Evolutionary conservation across 2,113 vertebrate species (phyloP), one percentile per base, ranked within the genome.

Genomic region (Daphoenositta chrysoptera): DNA sequence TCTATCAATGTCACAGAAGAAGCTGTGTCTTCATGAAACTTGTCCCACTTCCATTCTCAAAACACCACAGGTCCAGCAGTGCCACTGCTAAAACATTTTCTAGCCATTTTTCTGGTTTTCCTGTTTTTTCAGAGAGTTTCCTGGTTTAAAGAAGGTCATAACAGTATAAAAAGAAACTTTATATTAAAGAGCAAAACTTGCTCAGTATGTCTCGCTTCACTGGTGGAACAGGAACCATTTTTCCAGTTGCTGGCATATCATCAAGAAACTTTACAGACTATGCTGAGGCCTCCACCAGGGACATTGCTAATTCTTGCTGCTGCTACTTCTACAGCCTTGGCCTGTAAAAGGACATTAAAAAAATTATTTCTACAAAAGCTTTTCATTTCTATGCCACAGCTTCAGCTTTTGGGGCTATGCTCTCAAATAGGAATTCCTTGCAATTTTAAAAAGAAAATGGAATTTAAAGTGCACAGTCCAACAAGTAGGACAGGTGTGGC

Each of bases 101-200:
- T 40, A 54, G 26, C 3, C 9, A 28, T 35, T 79, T 73, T 65
- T 37, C 50, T 45, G 21, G 0, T 56, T 68, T 70, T 37, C 26
- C 40, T 66, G 10, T 0, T 37, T 48, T 48, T 83, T 40, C 2
- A 4, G 8, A 37, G 24, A 6, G 2, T 1, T 13, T 63, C 39
- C 51, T 60, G 9, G 8, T 66, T 68, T 72, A 72, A 88, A 72
- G 40, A 66, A 56, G n/a, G 10, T 45, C 2, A 0, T 39, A 76
- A 66, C 8, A 21, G 17, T 21, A 30, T 16, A 83, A 50, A 54
- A 60, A 79, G n/a, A 45, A 65, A 70, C 28, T 33, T 70, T 35
- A 35, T 22, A 30, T 30, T 64, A 26, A 58, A 33, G 11, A 72
- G 31, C 15, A 81, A 73, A 44, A 64, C 13, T 53, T 85, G 31